Percentiles rank a stretch among this genome's conserved stretches.
phyloP scores from a whole-genome alignment of 2,888 invertebrate species.

The Hydriomena furcata region DNA sequence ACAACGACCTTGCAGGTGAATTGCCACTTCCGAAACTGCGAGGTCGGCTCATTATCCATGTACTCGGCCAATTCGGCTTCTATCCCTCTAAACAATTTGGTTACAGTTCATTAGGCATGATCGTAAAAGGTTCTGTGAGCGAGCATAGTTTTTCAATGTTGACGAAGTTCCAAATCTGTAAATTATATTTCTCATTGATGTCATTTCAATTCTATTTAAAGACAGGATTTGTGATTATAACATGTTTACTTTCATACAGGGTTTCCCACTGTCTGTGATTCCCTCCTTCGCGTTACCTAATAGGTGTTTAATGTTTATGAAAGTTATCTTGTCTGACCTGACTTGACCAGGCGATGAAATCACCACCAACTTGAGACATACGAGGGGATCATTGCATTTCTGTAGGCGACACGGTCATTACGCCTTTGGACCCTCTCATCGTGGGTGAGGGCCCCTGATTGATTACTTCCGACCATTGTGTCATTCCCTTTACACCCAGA shows the following conservation, averaged over 20 bases:
- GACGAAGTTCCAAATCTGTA: slow-evolving; percentile 4
- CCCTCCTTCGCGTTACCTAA: background rate
- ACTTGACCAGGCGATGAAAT: slow-evolving; percentile 40
- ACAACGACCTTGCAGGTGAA: slow-evolving; percentile 61
- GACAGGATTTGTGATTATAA: background rate
- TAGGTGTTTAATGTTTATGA: background rate
- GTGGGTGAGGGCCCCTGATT: slow-evolving; percentile 68
- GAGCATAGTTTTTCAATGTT: slow-evolving; percentile 18
- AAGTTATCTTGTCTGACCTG: slow-evolving; percentile 34
- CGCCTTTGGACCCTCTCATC: slow-evolving; percentile 52
- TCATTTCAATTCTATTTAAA: background rate
- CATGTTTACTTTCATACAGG: background rate
- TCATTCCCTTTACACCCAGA: slow-evolving; percentile 60
- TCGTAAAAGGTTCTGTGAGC: slow-evolving; percentile 26
- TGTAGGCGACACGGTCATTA: slow-evolving; percentile 49
- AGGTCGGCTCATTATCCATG: slow-evolving; percentile 52
- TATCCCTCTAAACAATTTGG: slow-evolving; percentile 30
- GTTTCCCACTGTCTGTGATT: background rate
- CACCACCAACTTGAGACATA: slow-evolving; percentile 45
- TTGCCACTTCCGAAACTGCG: slow-evolving; percentile 65
- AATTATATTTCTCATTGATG: too few species aligned
- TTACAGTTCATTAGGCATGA: slow-evolving; percentile 31
- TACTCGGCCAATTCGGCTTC: slow-evolving; percentile 32
- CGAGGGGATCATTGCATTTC: slow-evolving; percentile 48
- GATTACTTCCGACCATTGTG: slow-evolving; percentile 74